A percentile compares a stretch with the other conserved stretches of the same genome.
Evolutionary conservation across 2,113 vertebrate genomes (phyloP).

Genomic region (Tachuris rubrigastra): DNA sequence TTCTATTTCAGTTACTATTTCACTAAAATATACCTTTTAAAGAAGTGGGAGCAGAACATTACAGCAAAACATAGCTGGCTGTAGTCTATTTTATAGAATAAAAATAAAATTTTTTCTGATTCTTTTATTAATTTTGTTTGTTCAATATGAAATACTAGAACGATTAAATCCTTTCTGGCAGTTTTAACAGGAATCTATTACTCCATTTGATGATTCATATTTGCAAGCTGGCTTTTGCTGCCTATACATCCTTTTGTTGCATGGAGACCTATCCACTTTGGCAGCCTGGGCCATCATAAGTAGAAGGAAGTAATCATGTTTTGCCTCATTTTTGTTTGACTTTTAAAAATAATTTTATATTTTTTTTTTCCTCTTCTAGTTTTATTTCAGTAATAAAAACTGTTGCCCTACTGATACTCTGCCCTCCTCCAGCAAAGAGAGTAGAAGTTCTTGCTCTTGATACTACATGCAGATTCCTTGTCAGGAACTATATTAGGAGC

Average conservation of each 20-base stretch:
- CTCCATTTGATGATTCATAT: not conserved
- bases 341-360: not conserved
- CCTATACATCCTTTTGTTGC: not conserved
- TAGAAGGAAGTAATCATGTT: not conserved
- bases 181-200: not conserved
- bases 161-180: not conserved
- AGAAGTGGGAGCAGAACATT: not conserved
- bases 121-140: not conserved
- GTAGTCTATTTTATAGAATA: not conserved
- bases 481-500: not conserved
- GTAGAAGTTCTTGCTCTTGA: not conserved
- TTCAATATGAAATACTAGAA: not conserved
- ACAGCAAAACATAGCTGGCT: not conserved
- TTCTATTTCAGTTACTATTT: not conserved
- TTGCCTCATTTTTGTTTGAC: not conserved
- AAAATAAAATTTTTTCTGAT: not conserved
- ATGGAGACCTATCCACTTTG: not conserved
- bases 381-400: not conserved
- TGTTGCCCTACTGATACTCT: not conserved
- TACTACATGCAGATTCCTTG: not conserved
- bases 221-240: not conserved
- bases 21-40: not conserved
- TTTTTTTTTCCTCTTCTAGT: not conserved
- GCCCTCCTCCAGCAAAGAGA: not conserved
- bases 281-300: not conserved